Evolutionary conservation across 2,113 vertebrate genomes (phyloP).

Genomic region (Hypomesus transpacificus): DNA sequence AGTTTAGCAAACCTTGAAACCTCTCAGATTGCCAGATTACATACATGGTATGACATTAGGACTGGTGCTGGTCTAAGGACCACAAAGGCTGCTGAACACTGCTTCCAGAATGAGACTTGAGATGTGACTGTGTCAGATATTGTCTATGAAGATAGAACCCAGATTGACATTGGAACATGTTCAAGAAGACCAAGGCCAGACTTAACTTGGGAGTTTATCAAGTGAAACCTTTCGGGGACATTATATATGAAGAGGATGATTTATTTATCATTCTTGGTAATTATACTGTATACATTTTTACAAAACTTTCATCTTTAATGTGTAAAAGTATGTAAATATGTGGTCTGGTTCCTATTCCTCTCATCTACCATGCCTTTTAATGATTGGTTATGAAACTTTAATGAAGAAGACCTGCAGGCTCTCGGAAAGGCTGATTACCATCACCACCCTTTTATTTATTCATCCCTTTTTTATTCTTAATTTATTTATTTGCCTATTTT

Average conservation of each 20-base stretch:
- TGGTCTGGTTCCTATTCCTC: neutral
- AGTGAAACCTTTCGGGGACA: neutral
- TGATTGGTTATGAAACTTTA: conserved; percentile 30
- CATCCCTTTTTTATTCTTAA: conserved; percentile 1
- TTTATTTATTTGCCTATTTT: neutral
- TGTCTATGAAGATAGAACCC: too few relatives aligned
- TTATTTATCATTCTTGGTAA: too few relatives aligned
- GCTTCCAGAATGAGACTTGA: too few relatives aligned
- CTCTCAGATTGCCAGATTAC: conserved; percentile 13
- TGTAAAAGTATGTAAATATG: conserved; percentile 14
- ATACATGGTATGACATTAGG: neutral
- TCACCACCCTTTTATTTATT: conserved; percentile 8
- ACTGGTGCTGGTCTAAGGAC: too few relatives aligned
- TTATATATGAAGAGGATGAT: neutral
- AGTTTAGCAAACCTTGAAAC: conserved; percentile 15
- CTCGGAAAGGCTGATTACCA: conserved; percentile 8
- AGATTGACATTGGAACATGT: neutral
- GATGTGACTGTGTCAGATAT: too few relatives aligned
- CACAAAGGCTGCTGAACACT: too few relatives aligned
- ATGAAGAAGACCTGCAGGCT: conserved; percentile 13
- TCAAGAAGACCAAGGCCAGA: neutral
- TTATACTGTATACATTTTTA: conserved; percentile 1
- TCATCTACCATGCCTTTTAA: conserved; percentile 4
- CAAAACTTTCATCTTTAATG: conserved; percentile 9
- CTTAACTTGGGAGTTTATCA: neutral